A percentile compares a stretch with the other conserved stretches of the same genome.
These are phyloP conservation scores for Magallana ariakensis DNA, from an alignment of 1,140 invertebrate genomes.

Conservation along the genomic window DNA sequence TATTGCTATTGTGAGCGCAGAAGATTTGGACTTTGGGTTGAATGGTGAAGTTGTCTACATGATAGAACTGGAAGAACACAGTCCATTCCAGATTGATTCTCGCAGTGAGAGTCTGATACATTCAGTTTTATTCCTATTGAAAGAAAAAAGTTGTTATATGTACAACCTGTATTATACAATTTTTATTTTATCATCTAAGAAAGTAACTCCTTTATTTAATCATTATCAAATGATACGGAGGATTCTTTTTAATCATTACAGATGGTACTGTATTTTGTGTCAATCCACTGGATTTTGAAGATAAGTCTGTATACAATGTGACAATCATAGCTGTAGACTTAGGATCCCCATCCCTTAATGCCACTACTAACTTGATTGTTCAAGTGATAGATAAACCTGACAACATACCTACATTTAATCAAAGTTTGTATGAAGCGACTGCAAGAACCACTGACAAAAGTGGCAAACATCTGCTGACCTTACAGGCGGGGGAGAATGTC, in stretches of 20 bases:
- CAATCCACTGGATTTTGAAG: constrained; percentile 51
- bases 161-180: too few relatives aligned
- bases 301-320: constrained; percentile 52
- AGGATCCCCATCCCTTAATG: constrained; percentile 53
- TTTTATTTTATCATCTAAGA: too few relatives aligned
- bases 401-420: constrained; percentile 74
- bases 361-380: constrained; percentile 42
- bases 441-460: constrained; percentile 92
- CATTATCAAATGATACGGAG: too few relatives aligned
- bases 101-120: background rate
- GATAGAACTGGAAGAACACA: background rate
- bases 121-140: too few relatives aligned
- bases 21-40: constrained; percentile 60
- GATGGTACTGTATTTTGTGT: constrained; percentile 58
- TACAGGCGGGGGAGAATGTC: constrained; percentile 82
- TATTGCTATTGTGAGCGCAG: constrained; percentile 53
- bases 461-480: constrained; percentile 89
- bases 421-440: constrained; percentile 79
- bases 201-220: too few relatives aligned
- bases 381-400: constrained; percentile 60
- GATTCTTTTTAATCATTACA: background rate
- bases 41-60: constrained; percentile 56
- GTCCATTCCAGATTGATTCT: background rate
- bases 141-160: too few relatives aligned
- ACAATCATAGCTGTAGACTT: constrained; percentile 59